These are phyloP conservation scores for Agonopterix alstromeriana DNA, from an alignment of 2,888 invertebrate genomes.

Conservation along the genomic window DNA sequence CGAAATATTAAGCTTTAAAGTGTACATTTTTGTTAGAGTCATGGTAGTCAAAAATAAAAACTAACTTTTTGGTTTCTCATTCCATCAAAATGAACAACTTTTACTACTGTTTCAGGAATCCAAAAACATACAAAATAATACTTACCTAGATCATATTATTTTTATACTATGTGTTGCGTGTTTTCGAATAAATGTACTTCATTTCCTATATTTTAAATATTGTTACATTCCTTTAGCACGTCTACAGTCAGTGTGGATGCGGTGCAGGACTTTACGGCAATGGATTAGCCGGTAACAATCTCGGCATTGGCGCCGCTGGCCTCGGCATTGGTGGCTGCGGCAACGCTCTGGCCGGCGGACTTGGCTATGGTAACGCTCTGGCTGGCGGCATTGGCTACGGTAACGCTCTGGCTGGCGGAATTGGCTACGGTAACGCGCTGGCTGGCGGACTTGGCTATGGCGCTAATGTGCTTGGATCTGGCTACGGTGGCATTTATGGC, in stretches of 20 bases:
- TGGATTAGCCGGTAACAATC: background rate
- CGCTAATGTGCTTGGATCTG: slow-evolving; percentile 2
- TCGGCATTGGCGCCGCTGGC: background rate
- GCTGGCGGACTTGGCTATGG: background rate
- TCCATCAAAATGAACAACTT: too few relatives aligned
- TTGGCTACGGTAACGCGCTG: background rate
- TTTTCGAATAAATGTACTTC: too few relatives aligned
- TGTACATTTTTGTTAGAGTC: too few relatives aligned
- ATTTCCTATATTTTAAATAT: too few relatives aligned
- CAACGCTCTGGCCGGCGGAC: background rate
- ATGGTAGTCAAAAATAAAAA: too few relatives aligned
- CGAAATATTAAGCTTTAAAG: too few relatives aligned
- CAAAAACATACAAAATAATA: too few relatives aligned
- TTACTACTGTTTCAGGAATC: too few relatives aligned
- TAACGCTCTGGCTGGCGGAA: background rate
- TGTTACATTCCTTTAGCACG: background rate
- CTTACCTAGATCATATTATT: too few relatives aligned
- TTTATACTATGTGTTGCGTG: too few relatives aligned
- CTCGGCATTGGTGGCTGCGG: background rate
- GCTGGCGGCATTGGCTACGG: background rate
- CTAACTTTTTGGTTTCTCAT: too few relatives aligned
- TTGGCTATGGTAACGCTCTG: background rate
- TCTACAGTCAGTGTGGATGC: background rate
- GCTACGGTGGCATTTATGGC: slow-evolving; percentile 20
- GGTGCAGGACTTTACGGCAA: too few relatives aligned